Conservation (phyloP, 2,797 vertebrate genomes). For the Florisuga fusca region DNA sequence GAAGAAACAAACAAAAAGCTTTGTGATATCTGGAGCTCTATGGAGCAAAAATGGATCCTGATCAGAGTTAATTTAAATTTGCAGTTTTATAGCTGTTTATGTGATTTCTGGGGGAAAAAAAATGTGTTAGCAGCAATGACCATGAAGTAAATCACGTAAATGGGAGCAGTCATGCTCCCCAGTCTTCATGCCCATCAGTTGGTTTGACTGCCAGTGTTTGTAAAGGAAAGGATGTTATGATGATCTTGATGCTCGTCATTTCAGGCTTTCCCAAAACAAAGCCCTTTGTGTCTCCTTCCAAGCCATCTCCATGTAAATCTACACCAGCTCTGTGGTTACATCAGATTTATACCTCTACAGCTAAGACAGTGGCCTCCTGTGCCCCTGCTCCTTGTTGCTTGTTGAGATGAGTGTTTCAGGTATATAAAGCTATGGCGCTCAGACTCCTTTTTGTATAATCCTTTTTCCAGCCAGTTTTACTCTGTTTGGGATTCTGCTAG, state of each 20-base stretch:
- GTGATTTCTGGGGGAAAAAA: not conserved
- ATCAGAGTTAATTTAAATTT: slow-evolving; percentile 47
- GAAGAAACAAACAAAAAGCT: slow-evolving; percentile 1
- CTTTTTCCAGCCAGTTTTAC: slow-evolving; percentile 18
- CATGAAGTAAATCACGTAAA: slow-evolving; percentile 48
- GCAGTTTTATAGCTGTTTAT: slow-evolving; percentile 26
- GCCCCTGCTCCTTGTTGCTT: not conserved
- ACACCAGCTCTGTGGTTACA: not conserved
- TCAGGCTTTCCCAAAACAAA: not conserved
- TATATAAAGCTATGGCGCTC: not conserved
- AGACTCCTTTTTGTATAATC: not conserved
- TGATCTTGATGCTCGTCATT: not conserved
- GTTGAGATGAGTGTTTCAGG: not conserved
- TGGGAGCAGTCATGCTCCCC: not conserved
- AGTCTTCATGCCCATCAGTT: not conserved
- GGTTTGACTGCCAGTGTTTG: not conserved
- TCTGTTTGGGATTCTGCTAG: slow-evolving; percentile 20
- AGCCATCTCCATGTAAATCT: slow-evolving; percentile 1
- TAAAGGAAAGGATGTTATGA: not conserved
- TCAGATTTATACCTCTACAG: not conserved
- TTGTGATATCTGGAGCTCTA: not conserved
- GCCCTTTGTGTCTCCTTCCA: not conserved
- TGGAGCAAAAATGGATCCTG: not conserved
- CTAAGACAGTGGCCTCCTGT: not conserved
- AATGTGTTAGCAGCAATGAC: not conserved